A percentile compares a stretch with the other conserved stretches of the same genome.
phyloP scores from a whole-genome alignment of 2,797 vertebrate species.

The Triplophysa bombifrons region DNA sequence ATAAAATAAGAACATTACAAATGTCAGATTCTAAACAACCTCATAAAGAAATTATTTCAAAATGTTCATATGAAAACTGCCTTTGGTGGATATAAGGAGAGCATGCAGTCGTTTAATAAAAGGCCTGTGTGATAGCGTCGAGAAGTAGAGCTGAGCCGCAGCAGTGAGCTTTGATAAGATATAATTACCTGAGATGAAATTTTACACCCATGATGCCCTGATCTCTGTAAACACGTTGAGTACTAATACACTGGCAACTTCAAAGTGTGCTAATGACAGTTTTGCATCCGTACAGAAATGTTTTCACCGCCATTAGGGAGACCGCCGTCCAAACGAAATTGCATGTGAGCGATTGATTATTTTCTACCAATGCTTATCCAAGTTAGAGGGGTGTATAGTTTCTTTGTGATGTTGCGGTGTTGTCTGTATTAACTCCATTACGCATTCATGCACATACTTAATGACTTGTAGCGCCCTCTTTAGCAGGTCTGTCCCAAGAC shows the following conservation, averaged over 20 bases:
- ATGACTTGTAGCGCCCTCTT: conserved; percentile 43
- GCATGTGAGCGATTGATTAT: conserved; percentile 42
- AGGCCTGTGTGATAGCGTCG: conserved; percentile 12
- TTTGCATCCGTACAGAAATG: conserved; percentile 45
- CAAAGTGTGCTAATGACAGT: conserved; percentile 55
- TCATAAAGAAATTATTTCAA: not conserved
- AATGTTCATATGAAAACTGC: conserved; percentile 29
- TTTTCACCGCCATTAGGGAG: conserved; percentile 44
- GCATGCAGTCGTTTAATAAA: conserved; percentile 36
- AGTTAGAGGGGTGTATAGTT: conserved; percentile 47
- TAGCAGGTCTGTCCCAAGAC: conserved; percentile 39
- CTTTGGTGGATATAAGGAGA: not conserved
- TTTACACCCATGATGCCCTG: conserved; percentile 34
- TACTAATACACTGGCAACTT: conserved; percentile 41
- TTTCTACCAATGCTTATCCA: conserved; percentile 48
- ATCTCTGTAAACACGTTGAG: conserved; percentile 44
- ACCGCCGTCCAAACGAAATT: conserved; percentile 30
- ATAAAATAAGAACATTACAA: not conserved
- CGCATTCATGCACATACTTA: conserved; percentile 34
- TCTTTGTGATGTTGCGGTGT: conserved; percentile 51
- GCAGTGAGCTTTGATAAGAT: conserved; percentile 19
- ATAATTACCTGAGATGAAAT: conserved; percentile 48
- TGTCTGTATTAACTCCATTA: conserved; percentile 41
- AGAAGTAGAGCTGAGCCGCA: conserved; percentile 14
- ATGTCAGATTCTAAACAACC: not conserved